Evolutionary conservation across 2,113 vertebrate species (phyloP).

Genomic region (Trogon melanurus): DNA sequence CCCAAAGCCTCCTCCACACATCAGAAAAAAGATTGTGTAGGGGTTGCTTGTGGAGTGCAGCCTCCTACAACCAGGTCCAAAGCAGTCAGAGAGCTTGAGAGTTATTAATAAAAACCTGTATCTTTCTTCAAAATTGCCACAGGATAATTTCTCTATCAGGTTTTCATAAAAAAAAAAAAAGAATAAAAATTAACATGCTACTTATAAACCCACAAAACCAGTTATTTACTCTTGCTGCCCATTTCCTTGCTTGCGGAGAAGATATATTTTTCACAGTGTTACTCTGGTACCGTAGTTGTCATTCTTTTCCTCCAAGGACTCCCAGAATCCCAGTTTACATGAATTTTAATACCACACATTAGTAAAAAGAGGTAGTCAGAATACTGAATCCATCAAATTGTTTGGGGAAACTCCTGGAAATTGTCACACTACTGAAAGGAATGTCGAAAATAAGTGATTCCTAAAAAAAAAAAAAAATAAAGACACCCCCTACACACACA

Average conservation of each 20-base stretch:
- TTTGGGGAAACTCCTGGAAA: constrained; percentile 14
- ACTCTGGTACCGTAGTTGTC: not conserved
- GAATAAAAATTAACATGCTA: not conserved
- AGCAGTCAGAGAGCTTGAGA: not conserved
- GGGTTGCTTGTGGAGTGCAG: not conserved
- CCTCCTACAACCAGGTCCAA: not conserved
- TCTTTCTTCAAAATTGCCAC: not conserved
- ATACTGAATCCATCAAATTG: not conserved
- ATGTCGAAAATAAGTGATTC: not conserved
- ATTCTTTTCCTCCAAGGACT: not conserved
- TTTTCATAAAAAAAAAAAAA: not conserved
- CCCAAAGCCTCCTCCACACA: rapidly evolving
- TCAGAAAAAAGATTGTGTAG: rapidly evolving
- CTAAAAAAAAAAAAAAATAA: not conserved
- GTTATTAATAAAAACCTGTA: not conserved
- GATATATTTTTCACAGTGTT: not conserved
- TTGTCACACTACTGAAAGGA: not conserved
- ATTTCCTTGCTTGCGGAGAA: rapidly evolving
- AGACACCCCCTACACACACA: not conserved
- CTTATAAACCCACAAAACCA: not conserved
- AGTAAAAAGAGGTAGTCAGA: not conserved
- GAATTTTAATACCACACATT: not conserved
- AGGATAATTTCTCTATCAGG: not conserved
- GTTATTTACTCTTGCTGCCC: not conserved
- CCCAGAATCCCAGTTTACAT: not conserved